Conservation (phyloP, 2,797 vertebrate species). For the Gambelia wislizenii region DNA sequence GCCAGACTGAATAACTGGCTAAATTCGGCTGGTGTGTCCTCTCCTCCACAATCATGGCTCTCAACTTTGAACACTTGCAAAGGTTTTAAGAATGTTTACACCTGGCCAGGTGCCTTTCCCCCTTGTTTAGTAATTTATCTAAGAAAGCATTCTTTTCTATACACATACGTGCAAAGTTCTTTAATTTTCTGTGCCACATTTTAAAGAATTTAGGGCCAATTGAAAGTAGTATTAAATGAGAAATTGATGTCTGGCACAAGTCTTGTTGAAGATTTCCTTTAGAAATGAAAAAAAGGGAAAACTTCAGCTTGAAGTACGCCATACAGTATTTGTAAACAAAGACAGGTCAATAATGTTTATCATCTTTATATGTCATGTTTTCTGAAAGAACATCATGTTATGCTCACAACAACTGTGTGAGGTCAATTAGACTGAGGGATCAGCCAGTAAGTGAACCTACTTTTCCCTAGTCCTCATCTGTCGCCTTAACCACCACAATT, state of each 20-base stretch:
- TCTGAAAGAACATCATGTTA: background rate
- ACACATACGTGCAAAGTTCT: constrained; percentile 26
- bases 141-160: constrained; percentile 54
- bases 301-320: constrained; percentile 10
- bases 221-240: constrained; percentile 48
- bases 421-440: background rate
- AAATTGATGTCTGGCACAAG: constrained; percentile 42
- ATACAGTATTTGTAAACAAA: constrained; percentile 35
- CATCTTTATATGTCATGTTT: background rate
- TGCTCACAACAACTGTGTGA: background rate
- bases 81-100: constrained; percentile 63
- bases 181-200: constrained; percentile 17
- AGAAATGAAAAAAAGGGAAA: constrained; percentile 10
- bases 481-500: background rate
- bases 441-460: background rate
- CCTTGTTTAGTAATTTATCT: constrained; percentile 49
- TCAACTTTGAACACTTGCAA: background rate
- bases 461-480: background rate
- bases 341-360: background rate
- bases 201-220: constrained; percentile 56
- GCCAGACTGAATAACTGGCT: too few species aligned
- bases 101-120: constrained; percentile 58
- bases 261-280: constrained; percentile 13
- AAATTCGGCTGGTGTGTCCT: too few species aligned
- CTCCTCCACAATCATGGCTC: background rate